Evolutionary conservation across 2,113 vertebrate species (phyloP), one percentile per base, ranked within the genome.

Genomic region (Ramphastos sulfuratus): DNA sequence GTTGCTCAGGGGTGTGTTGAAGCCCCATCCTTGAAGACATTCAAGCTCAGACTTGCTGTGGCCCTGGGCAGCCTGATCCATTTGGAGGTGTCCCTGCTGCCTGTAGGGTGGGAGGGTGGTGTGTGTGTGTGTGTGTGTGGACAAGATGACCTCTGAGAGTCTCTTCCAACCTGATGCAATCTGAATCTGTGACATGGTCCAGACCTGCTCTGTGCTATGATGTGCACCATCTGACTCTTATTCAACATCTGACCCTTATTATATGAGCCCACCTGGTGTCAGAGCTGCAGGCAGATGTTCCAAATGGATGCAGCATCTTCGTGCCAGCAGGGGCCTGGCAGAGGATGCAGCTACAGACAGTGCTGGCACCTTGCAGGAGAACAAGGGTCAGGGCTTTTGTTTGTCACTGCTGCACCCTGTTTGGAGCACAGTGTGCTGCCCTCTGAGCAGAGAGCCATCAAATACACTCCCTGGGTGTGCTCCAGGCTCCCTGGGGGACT

Each of bases 201-300:
- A 69, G 79, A 84, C 20, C n/a, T 19, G 20, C 70, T 67, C 28
- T 28, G 31, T 55, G 48, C 42, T 6, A 48, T 39, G 69, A 11
- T 20, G 59, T 16, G 61, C 58, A 42, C 7, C 42, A 42, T 10
- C 33, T n/a, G 55, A 55, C 48, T 30, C 48, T 9, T 6, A 10
- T 14, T 58, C 37, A 42, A 42, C 42, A 42, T 11, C 33, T n/a
- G 55, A 55, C 48, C 27, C 48, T 9, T 6, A 10, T 14, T 58
- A 2, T 7, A 0, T 39, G 71, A 70, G 50, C 20, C n/a, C 50
- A 12, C 35, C 25, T 4, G 25, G 31, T 25, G 6, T 4, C 18
- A 31, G 64, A 56, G 4, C 52, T 23, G n/a, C 7, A 21, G 55
- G 63, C 55, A 33, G 19, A 24, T 0, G 0, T 52, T 59, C 35